These are phyloP conservation scores for Athrips mouffetella DNA, from an alignment of 2,888 invertebrate species.

Conservation along the genomic window DNA sequence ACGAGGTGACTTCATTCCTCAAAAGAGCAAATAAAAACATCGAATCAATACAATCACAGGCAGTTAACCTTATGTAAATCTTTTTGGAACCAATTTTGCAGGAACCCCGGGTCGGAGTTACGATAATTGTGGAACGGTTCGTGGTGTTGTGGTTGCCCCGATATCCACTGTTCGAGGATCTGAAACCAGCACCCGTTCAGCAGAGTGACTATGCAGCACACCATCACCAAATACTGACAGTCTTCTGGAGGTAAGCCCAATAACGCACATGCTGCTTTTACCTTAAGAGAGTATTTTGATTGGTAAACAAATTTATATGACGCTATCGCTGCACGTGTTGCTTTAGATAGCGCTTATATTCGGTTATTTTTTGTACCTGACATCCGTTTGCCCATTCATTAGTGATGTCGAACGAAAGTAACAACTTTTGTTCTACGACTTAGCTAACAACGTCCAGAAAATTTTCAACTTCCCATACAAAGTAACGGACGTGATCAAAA, in stretches of 20 bases:
- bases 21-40: not conserved
- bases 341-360: too few species aligned
- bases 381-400: too few species aligned
- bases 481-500: too few species aligned
- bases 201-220: conserved; percentile 10
- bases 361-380: too few species aligned
- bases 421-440: too few species aligned
- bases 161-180: conserved; percentile 9
- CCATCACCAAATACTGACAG: not conserved
- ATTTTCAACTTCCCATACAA: too few species aligned
- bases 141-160: not conserved
- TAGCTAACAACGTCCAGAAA: too few species aligned
- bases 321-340: too few species aligned
- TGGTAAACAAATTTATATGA: not conserved
- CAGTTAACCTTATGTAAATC: conserved; percentile 19
- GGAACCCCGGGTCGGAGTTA: conserved; percentile 6
- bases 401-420: too few species aligned
- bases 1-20: not conserved
- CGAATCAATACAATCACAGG: conserved; percentile 1
- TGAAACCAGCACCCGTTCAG: conserved; percentile 19
- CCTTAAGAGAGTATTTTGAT: not conserved
- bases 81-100: conserved; percentile 19
- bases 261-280: not conserved
- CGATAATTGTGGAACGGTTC: not conserved
- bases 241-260: not conserved